Evolutionary conservation across 2,888 invertebrate genomes (phyloP).

Genomic region (Drosophila subsilvestris): DNA sequence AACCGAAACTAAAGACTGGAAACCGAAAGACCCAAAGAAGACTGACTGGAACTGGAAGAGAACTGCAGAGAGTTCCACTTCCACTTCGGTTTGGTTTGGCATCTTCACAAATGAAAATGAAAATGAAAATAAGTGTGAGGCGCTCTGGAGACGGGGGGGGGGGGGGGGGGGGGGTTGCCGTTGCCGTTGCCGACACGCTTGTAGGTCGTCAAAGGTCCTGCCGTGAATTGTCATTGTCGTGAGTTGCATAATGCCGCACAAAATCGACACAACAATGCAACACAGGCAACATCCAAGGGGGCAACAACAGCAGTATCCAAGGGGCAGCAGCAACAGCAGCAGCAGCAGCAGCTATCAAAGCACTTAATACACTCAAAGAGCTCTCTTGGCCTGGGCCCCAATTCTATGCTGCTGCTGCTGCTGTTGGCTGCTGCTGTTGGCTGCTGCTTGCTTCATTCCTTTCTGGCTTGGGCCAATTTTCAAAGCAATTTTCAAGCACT

Average conservation of each 20-base stretch:
- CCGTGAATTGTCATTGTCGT: slow-evolving; percentile 80
- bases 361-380: slow-evolving; percentile 23
- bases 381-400: slow-evolving; percentile 60
- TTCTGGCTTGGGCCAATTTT: slow-evolving; percentile 63
- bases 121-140: slow-evolving; percentile 62
- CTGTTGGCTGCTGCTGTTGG: neutral
- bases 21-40: slow-evolving; percentile 6
- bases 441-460: slow-evolving; percentile 63
- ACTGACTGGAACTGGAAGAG: slow-evolving; percentile 3
- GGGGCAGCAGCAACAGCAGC: slow-evolving; percentile 36
- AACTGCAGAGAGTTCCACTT: neutral
- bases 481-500: slow-evolving; percentile 69
- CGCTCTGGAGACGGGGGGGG: slow-evolving; percentile 34
- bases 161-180: slow-evolving; percentile 13
- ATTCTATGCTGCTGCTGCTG: slow-evolving; percentile 49
- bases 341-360: slow-evolving; percentile 27
- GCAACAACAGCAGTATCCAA: slow-evolving; percentile 23
- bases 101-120: slow-evolving; percentile 25
- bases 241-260: slow-evolving; percentile 79
- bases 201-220: slow-evolving; percentile 80
- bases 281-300: slow-evolving; percentile 21
- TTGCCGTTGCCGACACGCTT: slow-evolving; percentile 68
- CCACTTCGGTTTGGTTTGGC: slow-evolving; percentile 10
- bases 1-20: slow-evolving; percentile 11
- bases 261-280: slow-evolving; percentile 68